A percentile compares a stretch with the other conserved stretches of the same genome.
These are phyloP conservation scores for Amiota communis DNA, from an alignment of 2,888 invertebrate species.

Conservation along the genomic window DNA sequence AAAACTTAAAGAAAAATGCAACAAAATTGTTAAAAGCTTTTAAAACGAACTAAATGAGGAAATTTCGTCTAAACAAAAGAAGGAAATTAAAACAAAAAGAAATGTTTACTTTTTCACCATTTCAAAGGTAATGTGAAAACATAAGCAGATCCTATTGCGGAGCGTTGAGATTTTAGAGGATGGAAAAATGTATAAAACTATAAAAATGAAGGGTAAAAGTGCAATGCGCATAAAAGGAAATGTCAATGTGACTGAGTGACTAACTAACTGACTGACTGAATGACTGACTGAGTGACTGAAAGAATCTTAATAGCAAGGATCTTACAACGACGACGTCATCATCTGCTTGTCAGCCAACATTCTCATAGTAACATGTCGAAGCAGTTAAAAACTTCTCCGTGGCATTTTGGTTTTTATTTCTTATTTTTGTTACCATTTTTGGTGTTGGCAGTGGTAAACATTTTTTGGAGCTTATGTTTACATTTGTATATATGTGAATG, in stretches of 20 bases:
- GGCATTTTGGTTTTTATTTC: conserved; percentile 19
- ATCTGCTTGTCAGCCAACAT: conserved; percentile 1
- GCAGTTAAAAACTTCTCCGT: conserved; percentile 16
- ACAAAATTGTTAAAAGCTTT: conserved; percentile 3
- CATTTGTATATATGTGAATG: conserved; percentile 21
- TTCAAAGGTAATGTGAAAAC: too few species aligned
- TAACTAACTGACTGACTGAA: too few species aligned
- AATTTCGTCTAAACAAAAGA: too few species aligned
- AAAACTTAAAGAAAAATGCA: not conserved
- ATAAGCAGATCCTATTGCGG: too few species aligned
- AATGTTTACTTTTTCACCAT: too few species aligned
- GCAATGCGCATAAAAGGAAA: conserved; percentile 55
- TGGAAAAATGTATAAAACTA: conserved; percentile 3
- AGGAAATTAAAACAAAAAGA: too few species aligned
- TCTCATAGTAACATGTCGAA: conserved; percentile 13
- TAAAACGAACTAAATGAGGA: too few species aligned
- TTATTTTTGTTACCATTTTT: conserved; percentile 33
- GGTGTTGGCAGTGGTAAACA: conserved; percentile 33
- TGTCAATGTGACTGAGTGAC: too few species aligned
- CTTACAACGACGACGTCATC: conserved; percentile 42
- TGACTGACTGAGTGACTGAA: too few species aligned
- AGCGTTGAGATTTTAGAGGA: too few species aligned
- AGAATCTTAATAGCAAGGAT: not conserved
- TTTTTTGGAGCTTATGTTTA: conserved; percentile 28
- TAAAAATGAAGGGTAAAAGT: conserved; percentile 39